A percentile compares a stretch with the other conserved stretches of the same genome.
Conservation (phyloP, 2,888 invertebrate genomes). For the Chydorus sphaericus region DNA sequence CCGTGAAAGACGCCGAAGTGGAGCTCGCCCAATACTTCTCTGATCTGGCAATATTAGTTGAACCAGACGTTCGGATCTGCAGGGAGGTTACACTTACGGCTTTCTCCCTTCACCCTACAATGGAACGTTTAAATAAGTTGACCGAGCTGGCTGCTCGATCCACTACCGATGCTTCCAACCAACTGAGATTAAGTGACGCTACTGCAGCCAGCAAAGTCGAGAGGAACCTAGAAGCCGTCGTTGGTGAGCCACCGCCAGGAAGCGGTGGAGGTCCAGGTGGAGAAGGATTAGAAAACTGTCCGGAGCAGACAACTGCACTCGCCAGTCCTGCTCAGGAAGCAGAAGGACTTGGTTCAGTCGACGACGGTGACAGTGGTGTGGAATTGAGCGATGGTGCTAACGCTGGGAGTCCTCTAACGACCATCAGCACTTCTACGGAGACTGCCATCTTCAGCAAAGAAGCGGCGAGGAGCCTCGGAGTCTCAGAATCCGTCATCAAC, state of each 20-base stretch:
- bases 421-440: background rate
- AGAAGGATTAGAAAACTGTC: background rate
- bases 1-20: slow-evolving; percentile 36
- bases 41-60: slow-evolving; percentile 44
- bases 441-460: background rate
- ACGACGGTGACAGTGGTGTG: slow-evolving; percentile 13
- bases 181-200: too few relatives aligned
- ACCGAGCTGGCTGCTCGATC: background rate
- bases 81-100: slow-evolving; percentile 58
- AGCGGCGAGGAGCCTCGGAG: slow-evolving; percentile 14
- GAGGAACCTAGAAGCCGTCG: background rate
- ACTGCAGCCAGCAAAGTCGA: background rate
- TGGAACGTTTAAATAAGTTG: slow-evolving; percentile 22
- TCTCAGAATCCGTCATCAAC: slow-evolving; percentile 29
- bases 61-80: slow-evolving; percentile 42
- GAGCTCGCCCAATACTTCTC: slow-evolving; percentile 45
- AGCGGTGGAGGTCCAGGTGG: slow-evolving; percentile 13
- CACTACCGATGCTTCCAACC: background rate
- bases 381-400: slow-evolving; percentile 11
- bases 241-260: slow-evolving; percentile 7
- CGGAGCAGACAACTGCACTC: background rate
- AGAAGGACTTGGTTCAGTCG: too few relatives aligned
- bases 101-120: slow-evolving; percentile 55
- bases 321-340: background rate
- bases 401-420: background rate